Percentiles rank a stretch among this genome's conserved stretches.
Evolutionary conservation across 2,888 invertebrate genomes (phyloP).

Genomic region (Xanthorhoe designata): DNA sequence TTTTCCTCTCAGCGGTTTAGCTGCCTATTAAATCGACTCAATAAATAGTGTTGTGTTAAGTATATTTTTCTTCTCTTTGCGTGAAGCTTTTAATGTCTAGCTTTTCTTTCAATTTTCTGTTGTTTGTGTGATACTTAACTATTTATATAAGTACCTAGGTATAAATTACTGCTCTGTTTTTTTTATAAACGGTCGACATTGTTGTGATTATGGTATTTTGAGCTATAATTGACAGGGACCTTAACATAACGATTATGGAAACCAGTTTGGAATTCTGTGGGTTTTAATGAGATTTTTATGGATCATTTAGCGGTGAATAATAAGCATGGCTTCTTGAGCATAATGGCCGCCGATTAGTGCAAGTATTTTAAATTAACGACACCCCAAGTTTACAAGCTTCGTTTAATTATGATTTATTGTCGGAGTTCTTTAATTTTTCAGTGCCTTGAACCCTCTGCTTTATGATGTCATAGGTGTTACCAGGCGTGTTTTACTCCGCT

Average conservation of each 20-base stretch:
- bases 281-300: slow-evolving; percentile 45
- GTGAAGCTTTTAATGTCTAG: no score
- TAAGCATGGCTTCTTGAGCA: slow-evolving; percentile 12
- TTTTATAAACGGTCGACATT: background rate
- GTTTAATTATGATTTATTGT: slow-evolving; percentile 1
- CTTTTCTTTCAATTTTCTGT: no score
- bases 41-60: no score
- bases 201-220: background rate
- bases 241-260: slow-evolving; percentile 49
- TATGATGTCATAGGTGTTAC: no score
- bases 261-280: slow-evolving; percentile 50
- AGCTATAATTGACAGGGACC: slow-evolving; percentile 52
- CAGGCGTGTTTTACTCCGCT: no score
- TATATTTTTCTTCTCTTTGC: no score
- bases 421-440: background rate
- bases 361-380: slow-evolving; percentile 25
- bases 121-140: no score
- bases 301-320: slow-evolving; percentile 23
- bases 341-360: slow-evolving; percentile 12
- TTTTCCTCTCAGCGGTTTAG: no score
- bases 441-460: background rate
- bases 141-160: no score
- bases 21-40: no score
- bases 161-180: no score
- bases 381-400: slow-evolving; percentile 7